phyloP scores from a whole-genome alignment of 2,113 vertebrate genomes.

The Eolophus roseicapilla region DNA sequence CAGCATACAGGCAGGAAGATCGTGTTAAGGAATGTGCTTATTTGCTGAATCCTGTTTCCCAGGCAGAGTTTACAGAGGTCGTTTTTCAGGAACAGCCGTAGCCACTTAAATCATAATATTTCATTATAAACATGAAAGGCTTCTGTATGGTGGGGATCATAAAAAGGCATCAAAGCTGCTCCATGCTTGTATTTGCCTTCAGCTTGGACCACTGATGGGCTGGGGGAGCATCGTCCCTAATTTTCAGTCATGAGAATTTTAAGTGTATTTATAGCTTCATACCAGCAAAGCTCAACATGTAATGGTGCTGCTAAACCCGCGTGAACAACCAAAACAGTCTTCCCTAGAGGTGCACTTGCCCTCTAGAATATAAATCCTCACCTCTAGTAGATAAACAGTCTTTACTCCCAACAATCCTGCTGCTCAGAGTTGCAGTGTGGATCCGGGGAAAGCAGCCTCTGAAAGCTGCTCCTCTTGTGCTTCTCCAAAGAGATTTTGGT shows the following conservation, averaged over 20 bases:
- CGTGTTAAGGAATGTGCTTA: constrained; percentile 44
- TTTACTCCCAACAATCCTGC: neutral
- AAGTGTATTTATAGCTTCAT: neutral
- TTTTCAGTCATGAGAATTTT: neutral
- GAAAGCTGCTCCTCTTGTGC: neutral
- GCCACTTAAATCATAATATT: constrained; percentile 69
- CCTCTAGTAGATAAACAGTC: neutral
- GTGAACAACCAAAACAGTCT: neutral
- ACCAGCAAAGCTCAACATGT: neutral
- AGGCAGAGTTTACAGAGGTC: constrained; percentile 47
- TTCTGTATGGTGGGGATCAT: constrained; percentile 16
- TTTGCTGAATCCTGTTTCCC: constrained; percentile 51
- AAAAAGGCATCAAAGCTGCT: constrained; percentile 33
- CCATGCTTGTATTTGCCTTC: neutral
- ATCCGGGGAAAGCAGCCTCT: neutral
- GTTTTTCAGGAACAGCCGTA: constrained; percentile 56
- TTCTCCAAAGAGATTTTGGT: neutral
- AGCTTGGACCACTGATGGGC: neutral
- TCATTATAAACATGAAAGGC: constrained; percentile 54
- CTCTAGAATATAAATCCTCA: constrained; percentile 13
- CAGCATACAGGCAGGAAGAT: neutral
- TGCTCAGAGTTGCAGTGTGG: rapidly evolving
- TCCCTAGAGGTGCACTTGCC: neutral
- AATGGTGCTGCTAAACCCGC: neutral
- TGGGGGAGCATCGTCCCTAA: neutral